Conservation (phyloP, 1,140 invertebrate genomes). For the Bursaphelenchus mucronatus region DNA sequence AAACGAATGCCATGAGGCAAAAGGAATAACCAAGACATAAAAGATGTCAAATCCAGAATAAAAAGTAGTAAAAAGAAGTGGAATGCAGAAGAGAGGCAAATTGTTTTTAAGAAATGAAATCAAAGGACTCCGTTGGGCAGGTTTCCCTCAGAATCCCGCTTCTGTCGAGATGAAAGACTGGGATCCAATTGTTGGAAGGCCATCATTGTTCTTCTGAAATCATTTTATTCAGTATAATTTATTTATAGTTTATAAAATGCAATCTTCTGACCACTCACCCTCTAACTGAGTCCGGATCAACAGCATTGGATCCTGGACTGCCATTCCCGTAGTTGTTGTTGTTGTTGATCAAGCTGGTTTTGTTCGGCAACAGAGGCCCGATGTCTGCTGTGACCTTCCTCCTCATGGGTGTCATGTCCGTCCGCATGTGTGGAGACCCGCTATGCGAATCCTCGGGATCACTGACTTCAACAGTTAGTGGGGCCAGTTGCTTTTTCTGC, state of each 20-base stretch:
- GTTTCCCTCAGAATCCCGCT: slow-evolving; percentile 13
- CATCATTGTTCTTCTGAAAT: slow-evolving; percentile 11
- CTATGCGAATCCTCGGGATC: slow-evolving; percentile 3
- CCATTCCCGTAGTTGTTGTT: not conserved
- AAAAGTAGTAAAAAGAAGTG: not conserved
- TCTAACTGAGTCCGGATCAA: slow-evolving; percentile 13
- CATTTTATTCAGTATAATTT: not conserved
- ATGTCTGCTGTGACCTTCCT: slow-evolving; percentile 8
- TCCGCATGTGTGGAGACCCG: not conserved
- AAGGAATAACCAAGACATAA: not conserved
- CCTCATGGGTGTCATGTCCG: slow-evolving; percentile 5
- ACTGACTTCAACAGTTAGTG: slow-evolving; percentile 17
- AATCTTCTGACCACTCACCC: not conserved
- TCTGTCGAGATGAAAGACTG: not conserved
- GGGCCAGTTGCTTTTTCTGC: slow-evolving; percentile 21
- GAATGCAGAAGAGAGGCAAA: slow-evolving; percentile 11
- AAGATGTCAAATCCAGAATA: slow-evolving; percentile 3
- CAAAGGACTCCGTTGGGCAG: slow-evolving; percentile 15
- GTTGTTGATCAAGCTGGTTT: slow-evolving; percentile 11
- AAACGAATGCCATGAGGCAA: not conserved
- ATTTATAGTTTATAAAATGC: not conserved
- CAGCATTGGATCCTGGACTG: not conserved
- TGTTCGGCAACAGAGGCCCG: slow-evolving; percentile 17
- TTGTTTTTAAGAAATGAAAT: not conserved
- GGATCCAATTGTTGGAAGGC: slow-evolving; percentile 17